Conservation (phyloP, 1,140 invertebrate species). For the Drosophila bocki region DNA sequence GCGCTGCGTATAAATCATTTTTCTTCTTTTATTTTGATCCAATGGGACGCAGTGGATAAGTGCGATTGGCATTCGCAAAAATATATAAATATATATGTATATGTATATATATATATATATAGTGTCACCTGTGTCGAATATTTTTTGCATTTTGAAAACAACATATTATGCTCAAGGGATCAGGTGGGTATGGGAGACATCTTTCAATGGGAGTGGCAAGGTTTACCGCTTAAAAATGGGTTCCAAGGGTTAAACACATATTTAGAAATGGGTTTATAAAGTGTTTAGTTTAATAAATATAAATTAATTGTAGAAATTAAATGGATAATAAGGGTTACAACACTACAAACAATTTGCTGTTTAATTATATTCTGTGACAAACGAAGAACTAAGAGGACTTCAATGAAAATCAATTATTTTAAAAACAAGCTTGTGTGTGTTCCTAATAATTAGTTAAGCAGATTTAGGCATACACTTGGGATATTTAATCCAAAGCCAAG, state of each 20-base stretch:
- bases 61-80: slow-evolving; percentile 51
- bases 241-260: neutral
- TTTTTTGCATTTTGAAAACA: slow-evolving; percentile 41
- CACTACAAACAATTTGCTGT: neutral
- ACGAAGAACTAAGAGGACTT: no score
- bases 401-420: neutral
- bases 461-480: neutral
- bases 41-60: slow-evolving; percentile 30
- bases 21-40: slow-evolving; percentile 4
- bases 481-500: neutral
- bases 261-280: no score
- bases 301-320: no score
- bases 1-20: slow-evolving; percentile 39
- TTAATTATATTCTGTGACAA: neutral
- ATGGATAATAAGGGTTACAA: no score
- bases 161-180: slow-evolving; percentile 31
- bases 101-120: neutral
- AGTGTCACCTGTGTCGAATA: slow-evolving; percentile 47
- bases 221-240: slow-evolving; percentile 5
- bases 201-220: slow-evolving; percentile 1
- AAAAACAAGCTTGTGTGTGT: neutral
- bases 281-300: neutral
- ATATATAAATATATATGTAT: neutral
- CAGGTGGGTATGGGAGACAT: neutral
- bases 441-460: neutral